phyloP scores from a whole-genome alignment of 2,797 vertebrate species.

The Spatula versicolor region DNA sequence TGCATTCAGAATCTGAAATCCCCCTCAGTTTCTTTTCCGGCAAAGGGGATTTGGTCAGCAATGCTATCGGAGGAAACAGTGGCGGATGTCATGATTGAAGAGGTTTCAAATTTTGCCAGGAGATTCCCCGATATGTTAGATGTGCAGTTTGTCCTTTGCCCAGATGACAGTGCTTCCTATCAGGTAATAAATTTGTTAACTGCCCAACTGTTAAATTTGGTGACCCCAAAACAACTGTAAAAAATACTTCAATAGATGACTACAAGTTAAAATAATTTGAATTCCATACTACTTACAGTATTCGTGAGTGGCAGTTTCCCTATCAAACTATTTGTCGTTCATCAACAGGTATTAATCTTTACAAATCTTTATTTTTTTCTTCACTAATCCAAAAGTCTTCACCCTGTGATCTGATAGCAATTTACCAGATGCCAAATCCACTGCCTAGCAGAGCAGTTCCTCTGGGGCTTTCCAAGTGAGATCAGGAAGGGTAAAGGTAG shows the following conservation, averaged over 20 bases:
- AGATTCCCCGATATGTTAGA: background rate
- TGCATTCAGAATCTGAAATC: rapidly evolving
- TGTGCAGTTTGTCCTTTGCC: constrained; percentile 82
- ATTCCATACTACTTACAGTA: background rate
- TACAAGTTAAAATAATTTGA: background rate
- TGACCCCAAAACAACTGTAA: background rate
- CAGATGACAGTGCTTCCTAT: constrained; percentile 6
- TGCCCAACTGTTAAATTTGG: background rate
- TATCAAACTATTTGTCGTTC: background rate
- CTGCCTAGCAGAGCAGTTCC: background rate
- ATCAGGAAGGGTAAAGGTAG: background rate
- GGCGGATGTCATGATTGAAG: constrained; percentile 75
- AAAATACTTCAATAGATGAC: background rate
- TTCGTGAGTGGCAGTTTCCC: background rate
- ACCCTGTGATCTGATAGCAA: background rate
- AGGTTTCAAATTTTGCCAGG: constrained; percentile 71
- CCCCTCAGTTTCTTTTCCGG: constrained; percentile 85
- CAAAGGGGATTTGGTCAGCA: constrained; percentile 75
- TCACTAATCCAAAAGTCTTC: background rate
- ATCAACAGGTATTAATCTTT: background rate
- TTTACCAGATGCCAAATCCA: background rate
- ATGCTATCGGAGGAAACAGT: background rate
- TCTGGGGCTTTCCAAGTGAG: background rate
- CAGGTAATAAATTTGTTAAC: constrained; percentile 74
- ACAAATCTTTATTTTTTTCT: background rate